These are phyloP conservation scores for Acrocyrtus sp. DNA, from an alignment of 2,888 invertebrate genomes.

Conservation along the genomic window DNA sequence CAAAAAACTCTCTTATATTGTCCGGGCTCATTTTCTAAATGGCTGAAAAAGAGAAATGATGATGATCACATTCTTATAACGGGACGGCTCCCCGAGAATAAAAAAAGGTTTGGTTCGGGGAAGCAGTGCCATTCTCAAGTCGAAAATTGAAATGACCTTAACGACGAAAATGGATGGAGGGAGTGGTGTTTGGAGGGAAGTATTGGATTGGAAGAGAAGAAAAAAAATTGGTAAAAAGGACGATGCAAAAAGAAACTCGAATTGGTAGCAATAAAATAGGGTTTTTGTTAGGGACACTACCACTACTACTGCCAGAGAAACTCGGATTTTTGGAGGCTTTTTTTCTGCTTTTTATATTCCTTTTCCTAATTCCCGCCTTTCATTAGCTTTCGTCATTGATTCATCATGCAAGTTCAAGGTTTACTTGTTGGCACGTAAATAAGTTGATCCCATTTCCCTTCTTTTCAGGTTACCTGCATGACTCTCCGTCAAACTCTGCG, in stretches of 20 bases:
- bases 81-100: too few relatives aligned
- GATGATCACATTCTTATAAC: conserved; percentile 36
- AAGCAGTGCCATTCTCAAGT: conserved; percentile 41
- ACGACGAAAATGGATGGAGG: conserved; percentile 19
- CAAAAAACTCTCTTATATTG: too few relatives aligned
- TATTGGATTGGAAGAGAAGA: neutral
- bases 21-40: too few relatives aligned
- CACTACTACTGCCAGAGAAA: too few relatives aligned
- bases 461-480: conserved; percentile 61
- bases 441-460: too few relatives aligned
- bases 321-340: conserved; percentile 3
- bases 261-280: too few relatives aligned
- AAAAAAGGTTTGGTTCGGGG: conserved; percentile 25
- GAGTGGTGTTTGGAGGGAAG: too few relatives aligned
- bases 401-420: conserved; percentile 30
- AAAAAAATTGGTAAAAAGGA: neutral
- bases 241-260: too few relatives aligned
- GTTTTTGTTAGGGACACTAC: neutral
- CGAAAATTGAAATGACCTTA: conserved; percentile 45
- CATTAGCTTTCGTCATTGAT: conserved; percentile 7
- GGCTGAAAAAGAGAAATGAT: conserved; percentile 19
- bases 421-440: conserved; percentile 2
- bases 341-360: neutral
- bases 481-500: conserved; percentile 65
- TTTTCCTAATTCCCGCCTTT: conserved; percentile 1